phyloP scores from a whole-genome alignment of 2,888 invertebrate species.

The Galeruca laticollis region DNA sequence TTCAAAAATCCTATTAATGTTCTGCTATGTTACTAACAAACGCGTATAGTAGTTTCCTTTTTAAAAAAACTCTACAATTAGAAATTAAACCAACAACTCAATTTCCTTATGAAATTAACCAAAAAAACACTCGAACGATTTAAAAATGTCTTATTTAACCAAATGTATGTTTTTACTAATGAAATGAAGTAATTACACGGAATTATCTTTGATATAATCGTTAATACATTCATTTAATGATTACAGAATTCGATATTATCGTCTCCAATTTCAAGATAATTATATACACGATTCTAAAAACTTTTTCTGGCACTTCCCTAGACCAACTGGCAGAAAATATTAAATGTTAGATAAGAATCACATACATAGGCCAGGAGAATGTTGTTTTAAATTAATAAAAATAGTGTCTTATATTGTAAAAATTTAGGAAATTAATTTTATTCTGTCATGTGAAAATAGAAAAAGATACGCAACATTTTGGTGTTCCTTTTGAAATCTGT shows the following conservation, averaged over 20 bases:
- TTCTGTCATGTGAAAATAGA: neutral
- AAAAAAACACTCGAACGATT: neutral
- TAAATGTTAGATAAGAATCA: slow-evolving; percentile 33
- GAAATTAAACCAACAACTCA: no score
- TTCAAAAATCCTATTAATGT: no score
- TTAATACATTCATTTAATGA: slow-evolving; percentile 26
- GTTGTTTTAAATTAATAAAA: neutral
- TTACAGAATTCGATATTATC: slow-evolving; percentile 25
- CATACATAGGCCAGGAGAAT: slow-evolving; percentile 4
- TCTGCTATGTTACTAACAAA: no score
- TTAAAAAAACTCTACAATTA: no score
- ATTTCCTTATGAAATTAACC: neutral
- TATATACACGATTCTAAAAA: slow-evolving; percentile 32
- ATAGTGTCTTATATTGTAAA: neutral
- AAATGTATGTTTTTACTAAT: slow-evolving; percentile 18
- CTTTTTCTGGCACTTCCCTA: slow-evolving; percentile 31
- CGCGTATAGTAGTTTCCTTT: no score
- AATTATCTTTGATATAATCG: slow-evolving; percentile 19
- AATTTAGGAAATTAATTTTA: slow-evolving; percentile 14
- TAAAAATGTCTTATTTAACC: slow-evolving; percentile 17
- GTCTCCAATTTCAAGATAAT: slow-evolving; percentile 28
- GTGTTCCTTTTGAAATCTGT: no score
- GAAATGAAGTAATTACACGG: slow-evolving; percentile 28
- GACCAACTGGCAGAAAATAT: slow-evolving; percentile 38
- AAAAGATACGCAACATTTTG: no score